phyloP scores from a whole-genome alignment of 2,888 invertebrate species.

The Megalurothrips usitatus region DNA sequence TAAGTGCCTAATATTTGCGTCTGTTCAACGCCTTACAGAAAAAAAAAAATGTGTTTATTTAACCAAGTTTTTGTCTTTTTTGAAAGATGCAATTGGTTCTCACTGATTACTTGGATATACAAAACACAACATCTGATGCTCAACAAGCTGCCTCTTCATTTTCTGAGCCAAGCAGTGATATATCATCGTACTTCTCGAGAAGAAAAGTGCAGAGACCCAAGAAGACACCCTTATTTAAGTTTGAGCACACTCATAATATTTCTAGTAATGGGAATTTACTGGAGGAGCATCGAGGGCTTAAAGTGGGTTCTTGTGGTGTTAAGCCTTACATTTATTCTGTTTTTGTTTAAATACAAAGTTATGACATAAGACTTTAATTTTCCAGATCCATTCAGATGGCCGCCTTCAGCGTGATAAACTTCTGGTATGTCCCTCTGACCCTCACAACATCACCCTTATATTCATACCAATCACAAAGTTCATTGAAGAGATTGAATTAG shows the following conservation, averaged over 20 bases:
- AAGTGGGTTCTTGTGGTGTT: slow-evolving; percentile 38
- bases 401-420: slow-evolving; percentile 50
- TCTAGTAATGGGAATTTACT: slow-evolving; percentile 46
- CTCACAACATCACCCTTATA: slow-evolving; percentile 68
- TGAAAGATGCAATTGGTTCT: slow-evolving; percentile 71
- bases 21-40: slow-evolving; percentile 11
- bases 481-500: slow-evolving; percentile 75
- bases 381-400: slow-evolving; percentile 31
- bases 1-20: slow-evolving; percentile 48
- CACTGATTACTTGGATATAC: slow-evolving; percentile 82
- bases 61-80: slow-evolving; percentile 40
- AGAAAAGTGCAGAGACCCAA: slow-evolving; percentile 52
- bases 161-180: slow-evolving; percentile 50
- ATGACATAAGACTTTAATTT: slow-evolving; percentile 33
- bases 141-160: slow-evolving; percentile 40
- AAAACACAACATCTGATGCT: slow-evolving; percentile 56
- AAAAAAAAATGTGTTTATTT: slow-evolving; percentile 14
- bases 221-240: slow-evolving; percentile 59
- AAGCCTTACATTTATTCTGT: slow-evolving; percentile 22
- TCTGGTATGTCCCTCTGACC: slow-evolving; percentile 71
- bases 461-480: slow-evolving; percentile 79
- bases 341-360: slow-evolving; percentile 22
- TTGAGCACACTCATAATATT: slow-evolving; percentile 62
- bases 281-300: slow-evolving; percentile 47
- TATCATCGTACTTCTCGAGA: slow-evolving; percentile 53